phyloP scores from a whole-genome alignment of 2,797 vertebrate species.

The Ibycter americanus region DNA sequence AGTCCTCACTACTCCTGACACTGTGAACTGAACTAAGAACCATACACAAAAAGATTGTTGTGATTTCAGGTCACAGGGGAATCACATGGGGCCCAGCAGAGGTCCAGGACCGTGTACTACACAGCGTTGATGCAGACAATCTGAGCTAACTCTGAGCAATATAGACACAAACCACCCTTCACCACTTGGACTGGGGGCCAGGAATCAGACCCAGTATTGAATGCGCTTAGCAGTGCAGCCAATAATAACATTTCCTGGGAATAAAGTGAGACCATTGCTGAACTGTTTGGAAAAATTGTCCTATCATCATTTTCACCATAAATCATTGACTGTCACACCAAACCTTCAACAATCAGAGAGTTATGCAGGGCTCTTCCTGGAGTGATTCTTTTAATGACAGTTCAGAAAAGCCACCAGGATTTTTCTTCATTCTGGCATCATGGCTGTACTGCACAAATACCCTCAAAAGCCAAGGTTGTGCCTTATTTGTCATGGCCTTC shows the following conservation, averaged over 20 bases:
- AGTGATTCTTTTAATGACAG: neutral
- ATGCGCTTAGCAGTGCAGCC: neutral
- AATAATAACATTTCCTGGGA: conserved; percentile 53
- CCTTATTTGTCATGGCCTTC: neutral
- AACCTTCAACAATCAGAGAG: neutral
- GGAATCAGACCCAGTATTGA: conserved; percentile 14
- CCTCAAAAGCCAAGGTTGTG: neutral
- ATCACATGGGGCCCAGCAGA: conserved; percentile 3
- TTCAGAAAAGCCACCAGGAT: neutral
- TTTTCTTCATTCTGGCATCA: neutral
- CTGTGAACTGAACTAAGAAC: conserved; percentile 13
- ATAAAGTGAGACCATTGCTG: conserved; percentile 18
- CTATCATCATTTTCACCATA: conserved; percentile 44
- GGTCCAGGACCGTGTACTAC: neutral
- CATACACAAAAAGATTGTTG: conserved; percentile 11
- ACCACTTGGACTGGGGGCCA: conserved; percentile 16
- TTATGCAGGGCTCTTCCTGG: neutral
- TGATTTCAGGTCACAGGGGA: conserved; percentile 28
- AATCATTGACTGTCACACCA: conserved; percentile 49
- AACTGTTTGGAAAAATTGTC: conserved; percentile 28
- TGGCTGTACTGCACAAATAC: neutral
- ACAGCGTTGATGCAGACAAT: neutral
- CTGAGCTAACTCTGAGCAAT: neutral
- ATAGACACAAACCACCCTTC: conserved; percentile 34
- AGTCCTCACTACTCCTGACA: conserved; percentile 40